Conservation (phyloP, 2,888 invertebrate species). For the Thecophora atra region DNA sequence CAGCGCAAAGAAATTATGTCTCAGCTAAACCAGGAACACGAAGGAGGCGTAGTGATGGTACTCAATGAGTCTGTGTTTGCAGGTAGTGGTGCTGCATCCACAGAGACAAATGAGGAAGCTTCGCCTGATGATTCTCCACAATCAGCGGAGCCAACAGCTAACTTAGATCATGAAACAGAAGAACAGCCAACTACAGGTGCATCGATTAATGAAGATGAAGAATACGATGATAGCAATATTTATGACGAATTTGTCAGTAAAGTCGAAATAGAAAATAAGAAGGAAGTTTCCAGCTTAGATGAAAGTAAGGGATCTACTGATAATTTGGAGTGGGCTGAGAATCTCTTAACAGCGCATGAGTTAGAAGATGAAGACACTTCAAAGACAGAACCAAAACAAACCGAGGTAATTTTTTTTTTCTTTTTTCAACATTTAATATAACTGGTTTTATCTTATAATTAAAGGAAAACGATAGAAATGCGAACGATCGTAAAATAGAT, state of each 20-base stretch:
- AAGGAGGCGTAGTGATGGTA: constrained; percentile 65
- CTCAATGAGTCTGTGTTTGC: constrained; percentile 53
- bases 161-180: constrained; percentile 45
- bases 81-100: constrained; percentile 21
- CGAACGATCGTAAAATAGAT: constrained; percentile 42
- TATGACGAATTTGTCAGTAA: constrained; percentile 53
- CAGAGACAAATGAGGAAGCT: constrained; percentile 39
- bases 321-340: constrained; percentile 63
- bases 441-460: background rate
- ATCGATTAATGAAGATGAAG: constrained; percentile 46
- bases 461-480: background rate
- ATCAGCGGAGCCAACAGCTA: constrained; percentile 44
- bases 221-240: constrained; percentile 58
- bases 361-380: constrained; percentile 48
- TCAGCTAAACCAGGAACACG: constrained; percentile 63
- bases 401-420: constrained; percentile 29
- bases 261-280: constrained; percentile 37
- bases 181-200: constrained; percentile 45
- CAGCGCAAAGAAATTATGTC: constrained; percentile 65
- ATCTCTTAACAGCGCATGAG: constrained; percentile 61
- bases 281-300: constrained; percentile 45
- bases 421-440: background rate
- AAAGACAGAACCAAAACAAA: constrained; percentile 26
- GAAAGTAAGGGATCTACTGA: constrained; percentile 61
- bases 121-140: constrained; percentile 36